Evolutionary conservation across 2,888 invertebrate species (phyloP), one percentile per base, ranked within the genome.

Genomic region (Mythimna ferrago): DNA sequence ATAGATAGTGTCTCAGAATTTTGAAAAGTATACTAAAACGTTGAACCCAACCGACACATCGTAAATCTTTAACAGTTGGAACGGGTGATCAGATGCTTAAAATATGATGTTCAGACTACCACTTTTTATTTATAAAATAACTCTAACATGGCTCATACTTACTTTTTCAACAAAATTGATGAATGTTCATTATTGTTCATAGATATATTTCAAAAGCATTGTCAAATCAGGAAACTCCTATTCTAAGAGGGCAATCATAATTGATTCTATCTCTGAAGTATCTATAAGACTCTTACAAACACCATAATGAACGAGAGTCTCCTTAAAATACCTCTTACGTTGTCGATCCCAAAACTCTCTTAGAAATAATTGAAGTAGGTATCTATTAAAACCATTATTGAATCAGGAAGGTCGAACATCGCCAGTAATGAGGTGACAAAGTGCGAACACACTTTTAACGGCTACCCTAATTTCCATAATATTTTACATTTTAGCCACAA

Each of bases 391-490:
- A 70, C 68, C 51, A 60, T 76, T 71, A 84, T 77, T 81, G 67
- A 75, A 72, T 80, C 65, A 71, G 60, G 38, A 78, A 82, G 54
- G 75, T 60, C 51, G 64, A 70, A 60, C 75, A 76, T 72, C 56
- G 61, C 35, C 19, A 54, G 44, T 79, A 80, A 82, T 77, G 66
- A 78, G 64, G 74, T 80, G 82, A 77, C 71, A 82, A 84, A 80
- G 72, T 76, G 71, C 66, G 72, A 76, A 76, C 75, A 76, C 21
- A 62, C 56, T 76, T 84, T 74, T 80, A 78, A 76, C 71, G 80
- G 76, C 26, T 60, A 26, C 48, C 72, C 67, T 76, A 48, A 73
- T 82, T 76, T 64, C 56, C 74, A 83, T 78, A 78, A 78, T 76
- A 78, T 72, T 82, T 63, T 66, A 73, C 66, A 73, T 71, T 82